Evolutionary conservation across 1,140 invertebrate genomes (phyloP), one percentile per base, ranked within the genome.

Genomic region (Heliconius eleuchia): DNA sequence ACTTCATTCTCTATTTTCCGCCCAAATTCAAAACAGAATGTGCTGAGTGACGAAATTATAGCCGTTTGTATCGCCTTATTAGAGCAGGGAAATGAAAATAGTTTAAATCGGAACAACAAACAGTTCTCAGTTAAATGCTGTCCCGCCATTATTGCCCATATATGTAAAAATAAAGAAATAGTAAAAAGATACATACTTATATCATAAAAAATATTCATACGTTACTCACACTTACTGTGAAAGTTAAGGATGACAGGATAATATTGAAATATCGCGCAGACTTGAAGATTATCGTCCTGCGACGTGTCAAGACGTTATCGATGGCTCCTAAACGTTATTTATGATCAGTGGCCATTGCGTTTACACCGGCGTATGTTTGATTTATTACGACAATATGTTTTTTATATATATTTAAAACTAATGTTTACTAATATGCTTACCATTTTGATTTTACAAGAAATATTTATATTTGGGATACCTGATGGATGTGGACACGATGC

Each of bases 271-370:
- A 89, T 86, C 76, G 81, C 76, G 74, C 79, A 79, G 82, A 60
- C 72, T 79, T 80, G 81, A 82, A 83, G 79, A 79, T 91, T 77
- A 86, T 80, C 71, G 84, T 86, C 88, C 78, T 81, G 55, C 83
- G 79, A 74, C 72, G 74, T 90, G 89, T 89, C 90, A 87, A 80
- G 79, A 73, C 71, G 84, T 89, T 89, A 91, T 91, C 89, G 89
- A 92, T 91, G 85, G 85, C 83, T 77, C 82, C 85, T 90, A 86
- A 91, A 91, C 87, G 91, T 90, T 91, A 92, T 92, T 92, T 91
- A 92, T 89, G 78, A 74, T 46, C 79, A 81, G 81, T 85, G 80
- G 84, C 77, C 85, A 86, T 77, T 81, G 80, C 77, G 16, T 90
- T 92, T 89, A 86, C 84, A 84, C 83, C 73, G 75, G 72, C 50